Conservation (phyloP, 2,888 invertebrate species). For the Bruchidius siliquastri region DNA sequence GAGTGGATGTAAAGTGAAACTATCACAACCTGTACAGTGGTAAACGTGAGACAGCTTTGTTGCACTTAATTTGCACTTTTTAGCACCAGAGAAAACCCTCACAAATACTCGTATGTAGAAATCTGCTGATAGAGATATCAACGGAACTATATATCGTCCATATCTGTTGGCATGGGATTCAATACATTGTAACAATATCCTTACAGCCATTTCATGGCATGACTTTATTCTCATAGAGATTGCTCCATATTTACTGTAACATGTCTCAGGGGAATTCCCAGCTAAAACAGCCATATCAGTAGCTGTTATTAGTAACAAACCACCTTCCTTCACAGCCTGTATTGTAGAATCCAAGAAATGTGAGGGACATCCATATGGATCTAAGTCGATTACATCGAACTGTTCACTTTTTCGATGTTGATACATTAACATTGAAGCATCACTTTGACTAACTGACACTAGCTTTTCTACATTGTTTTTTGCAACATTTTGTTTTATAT, state of each 20-base stretch:
- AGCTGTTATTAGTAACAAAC: conserved; percentile 89
- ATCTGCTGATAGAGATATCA: conserved; percentile 88
- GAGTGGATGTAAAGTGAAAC: conserved; percentile 70
- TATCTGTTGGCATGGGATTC: conserved; percentile 91
- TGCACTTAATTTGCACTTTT: conserved; percentile 79
- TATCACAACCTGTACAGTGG: conserved; percentile 88
- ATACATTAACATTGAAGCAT: conserved; percentile 89
- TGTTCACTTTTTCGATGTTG: conserved; percentile 63
- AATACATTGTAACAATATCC: conserved; percentile 86
- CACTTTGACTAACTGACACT: conserved; percentile 72
- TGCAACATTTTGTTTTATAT: conserved; percentile 75
- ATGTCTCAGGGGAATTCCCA: conserved; percentile 93
- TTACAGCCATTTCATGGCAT: conserved; percentile 95
- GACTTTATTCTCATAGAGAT: conserved; percentile 78
- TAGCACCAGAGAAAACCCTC: conserved; percentile 71
- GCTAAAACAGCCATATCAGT: conserved; percentile 97
- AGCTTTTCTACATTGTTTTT: conserved; percentile 71
- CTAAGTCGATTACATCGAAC: conserved; percentile 90
- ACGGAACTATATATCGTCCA: conserved; percentile 85
- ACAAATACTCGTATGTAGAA: conserved; percentile 96
- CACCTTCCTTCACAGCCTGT: conserved; percentile 74
- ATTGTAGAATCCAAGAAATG: conserved; percentile 88
- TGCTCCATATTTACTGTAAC: conserved; percentile 87
- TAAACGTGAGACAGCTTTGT: conserved; percentile 85
- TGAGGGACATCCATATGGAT: conserved; percentile 95